A percentile compares a stretch with the other conserved stretches of the same genome.
Conservation (phyloP, 2,888 invertebrate species). For the Dynastes grantii region DNA sequence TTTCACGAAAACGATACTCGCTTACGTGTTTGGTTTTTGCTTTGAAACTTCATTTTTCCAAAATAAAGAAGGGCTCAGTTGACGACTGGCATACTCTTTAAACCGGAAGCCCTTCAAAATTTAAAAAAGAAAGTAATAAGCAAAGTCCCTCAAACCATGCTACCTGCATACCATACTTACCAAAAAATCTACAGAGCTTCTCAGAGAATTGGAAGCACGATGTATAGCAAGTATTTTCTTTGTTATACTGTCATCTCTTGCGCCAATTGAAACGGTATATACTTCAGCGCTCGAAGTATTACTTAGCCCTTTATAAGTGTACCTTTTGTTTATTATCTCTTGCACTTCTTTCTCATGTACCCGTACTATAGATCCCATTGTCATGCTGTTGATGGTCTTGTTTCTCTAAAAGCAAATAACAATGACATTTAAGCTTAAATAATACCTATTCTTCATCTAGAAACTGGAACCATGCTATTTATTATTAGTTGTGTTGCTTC, state of each 20-base stretch:
- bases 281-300: not conserved
- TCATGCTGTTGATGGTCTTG: not conserved
- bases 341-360: not conserved
- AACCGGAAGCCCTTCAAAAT: too few species aligned
- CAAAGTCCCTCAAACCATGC: too few species aligned
- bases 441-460: too few species aligned
- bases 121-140: too few species aligned
- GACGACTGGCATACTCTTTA: too few species aligned
- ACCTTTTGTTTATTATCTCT: not conserved
- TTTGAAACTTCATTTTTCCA: too few species aligned
- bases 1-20: too few species aligned
- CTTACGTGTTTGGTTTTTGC: too few species aligned
- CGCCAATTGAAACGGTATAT: not conserved
- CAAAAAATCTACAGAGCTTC: not conserved
- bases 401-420: not conserved
- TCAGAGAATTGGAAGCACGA: not conserved
- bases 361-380: not conserved
- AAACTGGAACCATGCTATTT: too few species aligned
- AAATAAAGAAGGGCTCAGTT: too few species aligned
- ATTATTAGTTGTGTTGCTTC: too few species aligned
- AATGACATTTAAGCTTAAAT: too few species aligned
- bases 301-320: not conserved
- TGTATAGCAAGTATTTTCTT: not conserved
- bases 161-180: not conserved
- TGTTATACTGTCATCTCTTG: not conserved